A percentile compares a stretch with the other conserved stretches of the same genome.
Conservation (phyloP, 2,797 vertebrate species). For the Lagodon rhomboides region DNA sequence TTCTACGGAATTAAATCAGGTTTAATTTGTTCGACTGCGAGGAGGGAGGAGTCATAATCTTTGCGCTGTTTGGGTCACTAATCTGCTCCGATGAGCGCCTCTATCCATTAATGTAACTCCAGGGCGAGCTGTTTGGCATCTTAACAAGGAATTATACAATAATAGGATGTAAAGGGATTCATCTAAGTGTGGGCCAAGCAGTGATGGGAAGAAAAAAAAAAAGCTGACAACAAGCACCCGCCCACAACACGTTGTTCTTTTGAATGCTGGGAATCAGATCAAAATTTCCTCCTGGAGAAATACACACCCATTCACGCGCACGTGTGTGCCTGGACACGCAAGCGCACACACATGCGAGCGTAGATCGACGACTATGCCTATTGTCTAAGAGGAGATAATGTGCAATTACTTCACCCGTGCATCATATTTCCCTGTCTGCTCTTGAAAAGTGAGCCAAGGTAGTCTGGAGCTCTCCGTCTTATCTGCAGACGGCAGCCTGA, state of each 20-base stretch:
- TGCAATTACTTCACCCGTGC: slow-evolving; percentile 59
- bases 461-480: slow-evolving; percentile 51
- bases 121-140: slow-evolving; percentile 50
- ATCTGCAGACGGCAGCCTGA: slow-evolving; percentile 59
- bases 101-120: slow-evolving; percentile 41
- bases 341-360: slow-evolving; percentile 20
- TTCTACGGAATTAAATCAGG: slow-evolving; percentile 48
- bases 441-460: slow-evolving; percentile 66
- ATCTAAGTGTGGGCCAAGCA: slow-evolving; percentile 50
- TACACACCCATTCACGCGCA: slow-evolving; percentile 48
- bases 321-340: slow-evolving; percentile 5
- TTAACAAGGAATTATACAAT: slow-evolving; percentile 57
- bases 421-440: slow-evolving; percentile 65
- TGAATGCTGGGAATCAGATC: slow-evolving; percentile 69
- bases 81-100: slow-evolving; percentile 47
- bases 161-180: slow-evolving; percentile 62
- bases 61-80: slow-evolving; percentile 52
- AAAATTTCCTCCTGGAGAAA: slow-evolving; percentile 56
- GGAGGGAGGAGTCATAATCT: slow-evolving; percentile 42
- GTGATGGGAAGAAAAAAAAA: slow-evolving; percentile 27
- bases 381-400: slow-evolving; percentile 55
- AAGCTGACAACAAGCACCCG: slow-evolving; percentile 58
- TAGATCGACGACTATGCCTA: slow-evolving; percentile 28
- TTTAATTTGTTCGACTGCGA: slow-evolving; percentile 28
- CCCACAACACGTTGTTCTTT: slow-evolving; percentile 71